Evolutionary conservation across 2,797 vertebrate species (phyloP), one percentile per base, ranked within the genome.

Genomic region (Sylvia borin): DNA sequence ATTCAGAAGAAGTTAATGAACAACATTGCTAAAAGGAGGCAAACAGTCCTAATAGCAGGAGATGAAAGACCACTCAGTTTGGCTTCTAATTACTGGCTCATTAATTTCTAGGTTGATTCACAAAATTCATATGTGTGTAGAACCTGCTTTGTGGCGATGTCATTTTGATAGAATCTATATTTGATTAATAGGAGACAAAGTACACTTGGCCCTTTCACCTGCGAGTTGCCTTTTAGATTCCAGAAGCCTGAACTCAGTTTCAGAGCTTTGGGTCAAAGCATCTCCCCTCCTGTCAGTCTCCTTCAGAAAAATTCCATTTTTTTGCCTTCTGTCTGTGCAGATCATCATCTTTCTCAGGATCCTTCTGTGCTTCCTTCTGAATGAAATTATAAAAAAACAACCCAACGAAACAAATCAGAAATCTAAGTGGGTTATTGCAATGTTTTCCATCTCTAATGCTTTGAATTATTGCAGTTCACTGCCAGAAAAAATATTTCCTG

Each of bases 1-100:
- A 92, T 73, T 95, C 88, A 88, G 38, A 94, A 88, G 34, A 92
- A 95, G 47, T 83, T 91, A 92, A 93, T 88, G 50, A 96, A 79
- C n/a, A 91, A 62, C 55, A 53, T 72, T 85, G 72, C 74, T 82
- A 42, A 86, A 76, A 95, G 48, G 77, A 95, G 92, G 55, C 16
- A 87, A 88, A 73, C 15, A 66, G n/a, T 76, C 48, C 64, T 81
- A 81, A 85, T 74, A 85, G 25, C 40, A 85, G 73, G 54, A 94
- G 51, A 90, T 67, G 77, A 96, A 88, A 93, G 53, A 78, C 88
- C 68, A 53, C 24, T 70, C 51, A 31, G 38, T 87, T 77, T 91
- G 81, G 71, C 82, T 67, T 61, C n/a, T 87, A 62, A 94, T 94
- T 87, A 61, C 45, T 85, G 48, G 10, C 50, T 96, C 78, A 60